Evolutionary conservation across 2,888 invertebrate species (phyloP), one percentile per base, ranked within the genome.

Genomic region (Archaeoteleia sp.): DNA sequence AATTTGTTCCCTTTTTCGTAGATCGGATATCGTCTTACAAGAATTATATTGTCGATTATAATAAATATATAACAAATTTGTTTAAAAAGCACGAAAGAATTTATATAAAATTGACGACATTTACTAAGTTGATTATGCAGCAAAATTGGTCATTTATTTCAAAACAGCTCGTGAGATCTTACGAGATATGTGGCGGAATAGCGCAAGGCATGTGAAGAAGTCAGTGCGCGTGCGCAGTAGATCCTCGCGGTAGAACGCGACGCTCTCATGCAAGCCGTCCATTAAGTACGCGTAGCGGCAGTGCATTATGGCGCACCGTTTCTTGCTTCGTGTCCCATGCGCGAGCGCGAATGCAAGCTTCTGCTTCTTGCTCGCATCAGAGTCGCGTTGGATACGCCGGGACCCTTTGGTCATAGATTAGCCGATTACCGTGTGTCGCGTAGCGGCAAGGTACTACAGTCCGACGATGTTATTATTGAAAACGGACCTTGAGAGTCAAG

Each of bases 311-410:
- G 37, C 29, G 57, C 40, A 12, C 39, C 48, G 39, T 61, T 69
- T 69, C 61, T 69, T 69, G 49, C 48, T 23, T 15, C 35, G 39
- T 51, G 45, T 17, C 39, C 39, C 35, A 9, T 27, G 25, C 20
- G 9, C 17, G 40, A 29, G 37, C 60, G 43, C 51, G 39, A 42
- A 49, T 14, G 37, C 32, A 14, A 15, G 53, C 66, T 60, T 66
- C 67, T 51, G 49, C 67, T 67, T 67, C 67, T 63, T 67, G 63
- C 43, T 15, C 58, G 43, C 66, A 66, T 66, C 54, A 57, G 60
- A 49, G 34, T 20, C 58, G 32, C 54, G 46, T 63, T 48, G 53
- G 65, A 45, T 51, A 61, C 57, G 61, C 65, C 57, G 55, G 65
- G 25, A 10, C 62, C 45, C 45, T 53, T 40, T 42, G 40, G 32